These are phyloP conservation scores for Hephaestus fuliginosus DNA, from an alignment of 2,797 vertebrate genomes.

Conservation along the genomic window DNA sequence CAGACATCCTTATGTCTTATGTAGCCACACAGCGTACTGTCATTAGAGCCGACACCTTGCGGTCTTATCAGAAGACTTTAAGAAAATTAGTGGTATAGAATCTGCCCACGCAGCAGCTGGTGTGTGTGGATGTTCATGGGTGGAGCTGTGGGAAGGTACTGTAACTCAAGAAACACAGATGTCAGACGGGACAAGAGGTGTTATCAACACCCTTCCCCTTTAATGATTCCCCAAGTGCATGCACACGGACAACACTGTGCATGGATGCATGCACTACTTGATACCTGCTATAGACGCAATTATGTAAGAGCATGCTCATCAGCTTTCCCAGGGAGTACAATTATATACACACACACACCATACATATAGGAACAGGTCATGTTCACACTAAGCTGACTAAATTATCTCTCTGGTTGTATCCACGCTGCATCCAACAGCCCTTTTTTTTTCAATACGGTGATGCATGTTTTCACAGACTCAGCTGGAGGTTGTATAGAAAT, in stretches of 20 bases:
- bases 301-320: constrained; percentile 44
- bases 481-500: neutral
- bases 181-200: constrained; percentile 79
- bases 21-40: constrained; percentile 31
- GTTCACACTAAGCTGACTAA: neutral
- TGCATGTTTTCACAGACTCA: neutral
- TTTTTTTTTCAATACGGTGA: neutral
- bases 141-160: constrained; percentile 39
- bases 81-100: constrained; percentile 68
- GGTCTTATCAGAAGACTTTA: constrained; percentile 65
- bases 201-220: constrained; percentile 69
- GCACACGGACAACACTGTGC: constrained; percentile 20
- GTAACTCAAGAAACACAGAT: constrained; percentile 76
- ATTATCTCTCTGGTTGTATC: neutral
- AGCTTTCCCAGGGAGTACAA: constrained; percentile 33
- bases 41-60: constrained; percentile 50
- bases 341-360: neutral
- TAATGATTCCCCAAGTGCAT: constrained; percentile 61
- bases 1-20: constrained; percentile 36
- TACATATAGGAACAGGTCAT: neutral
- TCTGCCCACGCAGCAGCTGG: constrained; percentile 66
- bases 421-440: too few species aligned
- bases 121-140: constrained; percentile 52
- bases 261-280: constrained; percentile 44
- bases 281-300: constrained; percentile 48